These are phyloP conservation scores for Erpobdella octoculata DNA, from an alignment of 2,888 invertebrate species.

Conservation along the genomic window DNA sequence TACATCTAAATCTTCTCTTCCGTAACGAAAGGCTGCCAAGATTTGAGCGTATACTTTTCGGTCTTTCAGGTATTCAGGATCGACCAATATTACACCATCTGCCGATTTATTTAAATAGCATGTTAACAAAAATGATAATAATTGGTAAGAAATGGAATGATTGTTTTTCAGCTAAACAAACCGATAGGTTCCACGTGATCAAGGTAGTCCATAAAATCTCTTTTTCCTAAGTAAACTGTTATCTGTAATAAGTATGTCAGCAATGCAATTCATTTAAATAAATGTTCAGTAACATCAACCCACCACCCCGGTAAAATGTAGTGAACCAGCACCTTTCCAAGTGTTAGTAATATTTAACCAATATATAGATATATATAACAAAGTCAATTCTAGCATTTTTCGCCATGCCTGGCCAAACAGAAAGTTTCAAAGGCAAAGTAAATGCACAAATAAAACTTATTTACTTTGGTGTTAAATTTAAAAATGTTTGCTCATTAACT, in stretches of 20 bases:
- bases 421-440: too few species aligned
- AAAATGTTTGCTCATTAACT: too few species aligned
- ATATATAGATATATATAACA: too few species aligned
- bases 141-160: neutral
- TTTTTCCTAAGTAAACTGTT: conserved; percentile 90
- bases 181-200: conserved; percentile 82
- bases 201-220: conserved; percentile 94
- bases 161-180: conserved; percentile 41
- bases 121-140: neutral
- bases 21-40: conserved; percentile 92
- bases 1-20: conserved; percentile 95
- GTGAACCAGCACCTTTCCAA: too few species aligned
- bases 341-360: too few species aligned
- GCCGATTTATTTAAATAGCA: conserved; percentile 35
- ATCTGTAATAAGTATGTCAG: conserved; percentile 49
- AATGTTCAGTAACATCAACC: too few species aligned
- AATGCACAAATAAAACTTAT: too few species aligned
- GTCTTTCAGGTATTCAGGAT: conserved; percentile 92
- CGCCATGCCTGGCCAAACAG: too few species aligned
- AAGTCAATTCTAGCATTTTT: too few species aligned
- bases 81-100: conserved; percentile 97
- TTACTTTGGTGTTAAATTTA: too few species aligned
- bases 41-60: conserved; percentile 94
- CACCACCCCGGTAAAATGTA: too few species aligned
- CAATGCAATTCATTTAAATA: too few species aligned